Conservation (phyloP, 2,113 vertebrate species). For the Columbina picui region DNA sequence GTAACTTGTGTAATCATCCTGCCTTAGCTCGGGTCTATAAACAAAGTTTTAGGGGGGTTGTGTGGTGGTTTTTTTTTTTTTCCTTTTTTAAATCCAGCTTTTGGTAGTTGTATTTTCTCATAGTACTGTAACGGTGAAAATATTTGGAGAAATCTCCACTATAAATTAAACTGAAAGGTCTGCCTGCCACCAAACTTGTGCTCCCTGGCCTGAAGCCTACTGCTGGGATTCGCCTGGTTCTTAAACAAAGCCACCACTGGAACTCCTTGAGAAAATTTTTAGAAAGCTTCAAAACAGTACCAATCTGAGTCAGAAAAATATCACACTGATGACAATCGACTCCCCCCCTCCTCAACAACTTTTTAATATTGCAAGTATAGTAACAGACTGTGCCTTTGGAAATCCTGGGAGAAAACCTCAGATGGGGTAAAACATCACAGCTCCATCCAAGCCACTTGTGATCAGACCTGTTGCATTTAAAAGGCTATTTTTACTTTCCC, state of each 20-base stretch:
- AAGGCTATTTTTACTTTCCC: neutral
- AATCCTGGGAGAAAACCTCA: neutral
- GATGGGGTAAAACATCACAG: neutral
- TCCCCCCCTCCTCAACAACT: neutral
- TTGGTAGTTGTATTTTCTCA: neutral
- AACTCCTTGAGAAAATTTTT: neutral
- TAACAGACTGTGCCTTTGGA: neutral
- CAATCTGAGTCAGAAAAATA: neutral
- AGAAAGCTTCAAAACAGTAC: neutral
- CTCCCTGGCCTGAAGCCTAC: neutral
- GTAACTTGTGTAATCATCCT: slow-evolving; percentile 14
- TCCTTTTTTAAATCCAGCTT: neutral
- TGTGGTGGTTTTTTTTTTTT: too few species aligned
- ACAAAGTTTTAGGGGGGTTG: neutral
- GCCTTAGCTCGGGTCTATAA: neutral
- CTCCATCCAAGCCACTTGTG: neutral
- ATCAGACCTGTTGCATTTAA: neutral
- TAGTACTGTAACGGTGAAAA: neutral
- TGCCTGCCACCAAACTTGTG: accelerated
- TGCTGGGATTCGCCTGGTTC: neutral
- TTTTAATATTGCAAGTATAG: neutral
- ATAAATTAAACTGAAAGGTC: neutral
- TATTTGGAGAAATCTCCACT: neutral
- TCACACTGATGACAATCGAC: neutral
- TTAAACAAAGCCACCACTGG: neutral